Evolutionary conservation across 2,888 invertebrate genomes (phyloP), one percentile per base, ranked within the genome.

Genomic region (Cordilura impudica): DNA sequence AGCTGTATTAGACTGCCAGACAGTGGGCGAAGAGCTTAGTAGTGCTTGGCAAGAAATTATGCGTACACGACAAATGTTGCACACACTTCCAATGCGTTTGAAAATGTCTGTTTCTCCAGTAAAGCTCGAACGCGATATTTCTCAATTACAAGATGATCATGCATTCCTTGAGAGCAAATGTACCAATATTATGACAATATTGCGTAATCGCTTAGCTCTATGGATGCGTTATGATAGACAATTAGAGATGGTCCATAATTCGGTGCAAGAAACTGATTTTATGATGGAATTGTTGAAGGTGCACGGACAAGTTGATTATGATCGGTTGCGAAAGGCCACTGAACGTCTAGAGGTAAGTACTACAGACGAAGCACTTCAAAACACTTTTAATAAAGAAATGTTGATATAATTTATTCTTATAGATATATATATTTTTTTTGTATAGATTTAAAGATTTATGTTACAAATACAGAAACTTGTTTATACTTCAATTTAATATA

Each of bases 241-340:
- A 84, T 88, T 96, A 82, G 96, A 96, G 84, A 86, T 93, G 87
- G 95, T 96, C 10, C 95, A 95, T 81, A 94, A 95, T 61, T 95
- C 95, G 0, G 95, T 96, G 0, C 93, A 95, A 70, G 96, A 96
- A 84, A 95, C 96, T 0, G 96, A 96, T 87, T 96, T 95, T 84
- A 95, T 96, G 95, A 95, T 95, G 91, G 96, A 96, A 82, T 90
- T 96, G 74, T 91, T 96, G 12, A 95, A 95, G 0, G 94, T 96
- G 0, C 96, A 96, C 86, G 96, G 95, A 1, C 94, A 94, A 78
- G 95, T 96, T 14, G 96, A 96, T 88, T 96, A 96, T 85, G 95
- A 95, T 81, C 91, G 96, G 7, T 90, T 96, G 73, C 91, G 94
- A 65, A 96, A 95, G 86, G 96, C 96, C 47, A 96, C 96, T 0